A percentile compares a stretch with the other conserved stretches of the same genome.
Evolutionary conservation across 2,113 vertebrate genomes (phyloP).

Genomic region (Megaceryle torquata): DNA sequence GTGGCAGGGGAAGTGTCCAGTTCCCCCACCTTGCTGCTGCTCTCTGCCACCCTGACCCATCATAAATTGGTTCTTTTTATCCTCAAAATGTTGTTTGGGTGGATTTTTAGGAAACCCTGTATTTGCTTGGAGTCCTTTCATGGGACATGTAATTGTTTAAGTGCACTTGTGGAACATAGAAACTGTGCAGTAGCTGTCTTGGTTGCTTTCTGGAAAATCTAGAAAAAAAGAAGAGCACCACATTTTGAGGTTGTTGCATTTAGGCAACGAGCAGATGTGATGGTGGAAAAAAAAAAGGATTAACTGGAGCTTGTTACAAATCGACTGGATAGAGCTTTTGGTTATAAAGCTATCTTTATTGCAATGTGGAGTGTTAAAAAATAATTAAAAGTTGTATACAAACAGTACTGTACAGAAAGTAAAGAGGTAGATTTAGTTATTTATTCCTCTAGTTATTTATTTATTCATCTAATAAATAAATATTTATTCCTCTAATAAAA

Average conservation of each 20-base stretch:
- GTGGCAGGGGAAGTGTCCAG: not conserved
- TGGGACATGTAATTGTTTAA: rapidly evolving
- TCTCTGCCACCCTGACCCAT: not conserved
- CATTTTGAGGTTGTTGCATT: not conserved
- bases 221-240: rapidly evolving
- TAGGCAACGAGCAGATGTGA: not conserved
- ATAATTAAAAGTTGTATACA: not conserved
- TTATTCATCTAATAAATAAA: no score
- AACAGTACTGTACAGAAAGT: not conserved
- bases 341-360: not conserved
- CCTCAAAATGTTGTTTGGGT: not conserved
- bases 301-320: not conserved
- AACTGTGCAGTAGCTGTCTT: not conserved
- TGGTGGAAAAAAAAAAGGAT: not conserved
- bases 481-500: not conserved
- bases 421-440: not conserved
- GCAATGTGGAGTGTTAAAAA: not conserved
- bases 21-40: rapidly evolving
- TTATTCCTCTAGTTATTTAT: not conserved
- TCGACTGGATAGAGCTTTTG: not conserved
- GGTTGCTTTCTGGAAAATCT: not conserved
- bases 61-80: not conserved
- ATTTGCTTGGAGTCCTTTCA: not conserved
- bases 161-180: not conserved
- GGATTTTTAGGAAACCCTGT: not conserved